Evolutionary conservation across 1,140 invertebrate genomes (phyloP).

Genomic region (Ganaspis sp.): DNA sequence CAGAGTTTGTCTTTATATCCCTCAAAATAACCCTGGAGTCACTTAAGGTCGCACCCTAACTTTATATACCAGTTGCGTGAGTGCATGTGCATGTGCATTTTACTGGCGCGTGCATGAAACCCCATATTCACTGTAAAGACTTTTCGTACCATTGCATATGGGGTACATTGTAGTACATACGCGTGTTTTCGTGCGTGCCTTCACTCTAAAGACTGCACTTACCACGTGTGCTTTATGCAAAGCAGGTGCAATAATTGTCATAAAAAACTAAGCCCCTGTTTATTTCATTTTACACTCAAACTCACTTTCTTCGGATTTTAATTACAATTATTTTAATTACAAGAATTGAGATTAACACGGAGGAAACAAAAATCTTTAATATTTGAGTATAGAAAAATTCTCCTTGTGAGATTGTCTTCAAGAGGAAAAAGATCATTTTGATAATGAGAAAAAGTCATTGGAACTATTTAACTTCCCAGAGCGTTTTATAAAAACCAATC

Average conservation of each 20-base stretch:
- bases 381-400: too few species aligned
- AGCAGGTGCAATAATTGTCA: constrained; percentile 1
- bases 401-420: too few species aligned
- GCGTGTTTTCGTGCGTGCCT: constrained; percentile 15
- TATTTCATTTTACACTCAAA: too few species aligned
- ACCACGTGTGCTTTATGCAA: not conserved
- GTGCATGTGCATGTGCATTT: not conserved
- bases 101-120: constrained; percentile 23
- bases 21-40: constrained; percentile 5
- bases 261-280: not conserved
- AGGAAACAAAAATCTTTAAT: too few species aligned
- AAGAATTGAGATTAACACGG: too few species aligned
- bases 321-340: too few species aligned
- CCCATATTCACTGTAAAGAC: constrained; percentile 15
- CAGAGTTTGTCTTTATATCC: constrained; percentile 15
- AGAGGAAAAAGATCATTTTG: too few species aligned
- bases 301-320: not conserved
- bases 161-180: too few species aligned
- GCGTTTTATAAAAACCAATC: too few species aligned
- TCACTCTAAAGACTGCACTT: not conserved
- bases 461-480: too few species aligned
- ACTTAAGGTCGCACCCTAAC: constrained; percentile 19
- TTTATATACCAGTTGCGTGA: constrained; percentile 6
- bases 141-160: constrained; percentile 16
- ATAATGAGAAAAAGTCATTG: too few species aligned